Percentiles rank a stretch among this genome's conserved stretches.
phyloP scores from a whole-genome alignment of 2,113 vertebrate species.

The Chelonoidis abingdonii region DNA sequence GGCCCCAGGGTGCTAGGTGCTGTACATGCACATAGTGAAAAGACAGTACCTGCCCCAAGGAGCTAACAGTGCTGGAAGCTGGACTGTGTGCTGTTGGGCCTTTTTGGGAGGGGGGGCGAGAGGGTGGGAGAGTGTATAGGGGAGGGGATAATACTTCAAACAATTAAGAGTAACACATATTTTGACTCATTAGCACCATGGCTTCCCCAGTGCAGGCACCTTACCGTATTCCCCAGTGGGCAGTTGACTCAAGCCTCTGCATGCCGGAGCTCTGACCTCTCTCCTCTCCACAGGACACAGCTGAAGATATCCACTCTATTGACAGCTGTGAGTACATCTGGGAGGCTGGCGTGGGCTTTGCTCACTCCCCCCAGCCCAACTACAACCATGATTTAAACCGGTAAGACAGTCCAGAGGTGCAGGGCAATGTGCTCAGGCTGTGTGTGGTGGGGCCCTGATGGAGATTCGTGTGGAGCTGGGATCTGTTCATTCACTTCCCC shows the following conservation, averaged over 20 bases:
- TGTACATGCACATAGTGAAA: background rate
- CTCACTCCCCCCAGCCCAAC: constrained; percentile 94
- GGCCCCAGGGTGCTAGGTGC: background rate
- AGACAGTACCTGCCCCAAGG: background rate
- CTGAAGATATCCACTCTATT: constrained; percentile 94
- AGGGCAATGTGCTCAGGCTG: background rate
- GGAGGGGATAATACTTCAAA: background rate
- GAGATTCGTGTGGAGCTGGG: background rate
- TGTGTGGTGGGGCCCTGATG: background rate
- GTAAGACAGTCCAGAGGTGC: constrained; percentile 77
- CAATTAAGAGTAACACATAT: background rate
- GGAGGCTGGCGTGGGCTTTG: constrained; percentile 98
- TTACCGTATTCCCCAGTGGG: background rate
- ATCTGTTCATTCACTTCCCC: background rate
- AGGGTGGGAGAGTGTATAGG: background rate
- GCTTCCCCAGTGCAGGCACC: background rate
- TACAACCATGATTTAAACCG: constrained; percentile 96
- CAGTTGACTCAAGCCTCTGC: background rate
- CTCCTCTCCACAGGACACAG: constrained; percentile 84
- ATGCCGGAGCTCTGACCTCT: background rate
- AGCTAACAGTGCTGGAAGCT: background rate
- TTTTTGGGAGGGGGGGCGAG: background rate
- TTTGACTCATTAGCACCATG: background rate
- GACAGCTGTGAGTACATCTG: constrained; percentile 99
- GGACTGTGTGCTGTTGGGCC: background rate